Evolutionary conservation across 2,888 invertebrate species (phyloP).

Genomic region (Cephus spinipes): DNA sequence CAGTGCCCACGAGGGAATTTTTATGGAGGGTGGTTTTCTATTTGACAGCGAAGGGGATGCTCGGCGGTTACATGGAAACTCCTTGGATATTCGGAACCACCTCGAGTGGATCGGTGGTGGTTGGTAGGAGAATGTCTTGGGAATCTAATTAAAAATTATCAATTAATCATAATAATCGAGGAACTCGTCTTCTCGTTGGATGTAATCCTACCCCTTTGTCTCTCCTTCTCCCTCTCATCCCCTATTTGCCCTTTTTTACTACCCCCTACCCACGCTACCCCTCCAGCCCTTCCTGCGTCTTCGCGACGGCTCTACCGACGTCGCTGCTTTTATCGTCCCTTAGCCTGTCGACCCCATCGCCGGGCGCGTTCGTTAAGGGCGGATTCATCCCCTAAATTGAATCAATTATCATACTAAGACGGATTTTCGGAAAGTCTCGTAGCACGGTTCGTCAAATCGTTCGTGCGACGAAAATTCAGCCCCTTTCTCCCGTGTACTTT

Average conservation of each 20-base stretch:
- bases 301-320: too few relatives aligned
- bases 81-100: too few relatives aligned
- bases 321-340: constrained; percentile 56
- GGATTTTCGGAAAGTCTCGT: constrained; percentile 55
- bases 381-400: constrained; percentile 64
- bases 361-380: constrained; percentile 60
- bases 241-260: not conserved
- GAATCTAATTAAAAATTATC: constrained; percentile 46
- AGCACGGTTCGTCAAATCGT: too few relatives aligned
- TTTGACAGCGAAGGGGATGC: too few relatives aligned
- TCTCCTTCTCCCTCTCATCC: constrained; percentile 41
- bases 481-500: not conserved
- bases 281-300: constrained; percentile 25
- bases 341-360: constrained; percentile 56
- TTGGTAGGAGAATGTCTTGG: not conserved
- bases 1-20: too few relatives aligned
- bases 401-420: constrained; percentile 64
- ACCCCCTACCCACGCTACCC: constrained; percentile 35
- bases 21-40: too few relatives aligned
- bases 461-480: not conserved
- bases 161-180: constrained; percentile 50
- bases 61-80: too few relatives aligned
- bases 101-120: too few relatives aligned
- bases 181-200: constrained; percentile 42
- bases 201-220: constrained; percentile 31